Percentiles rank a stretch among this genome's conserved stretches.
Evolutionary conservation across 2,113 vertebrate genomes (phyloP).

Genomic region (Hemichromis elongatus): DNA sequence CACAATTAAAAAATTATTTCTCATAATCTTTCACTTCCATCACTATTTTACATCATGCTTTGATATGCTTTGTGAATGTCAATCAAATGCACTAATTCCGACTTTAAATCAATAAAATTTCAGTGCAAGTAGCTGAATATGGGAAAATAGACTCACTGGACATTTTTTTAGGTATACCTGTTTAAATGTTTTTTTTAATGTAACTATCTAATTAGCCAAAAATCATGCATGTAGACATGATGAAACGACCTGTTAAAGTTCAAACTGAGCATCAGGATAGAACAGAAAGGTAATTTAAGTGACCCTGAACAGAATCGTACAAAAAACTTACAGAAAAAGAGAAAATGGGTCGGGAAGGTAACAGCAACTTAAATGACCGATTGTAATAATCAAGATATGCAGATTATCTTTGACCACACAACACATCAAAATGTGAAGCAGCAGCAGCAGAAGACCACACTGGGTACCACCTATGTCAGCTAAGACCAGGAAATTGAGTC

Average conservation of each 20-base stretch:
- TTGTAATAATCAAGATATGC: background rate
- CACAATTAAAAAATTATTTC: background rate
- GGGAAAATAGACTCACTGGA: background rate
- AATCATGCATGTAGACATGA: background rate
- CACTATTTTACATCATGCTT: background rate
- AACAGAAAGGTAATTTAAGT: too few relatives aligned
- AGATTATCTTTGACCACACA: background rate
- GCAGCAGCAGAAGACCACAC: background rate
- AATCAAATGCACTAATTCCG: background rate
- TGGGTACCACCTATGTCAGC: background rate
- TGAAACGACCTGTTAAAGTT: background rate
- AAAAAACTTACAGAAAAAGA: background rate
- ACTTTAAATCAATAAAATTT: background rate
- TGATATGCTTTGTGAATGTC: background rate
- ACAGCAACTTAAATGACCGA: background rate
- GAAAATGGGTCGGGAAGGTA: background rate
- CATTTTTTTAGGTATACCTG: background rate
- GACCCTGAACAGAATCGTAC: background rate
- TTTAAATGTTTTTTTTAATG: background rate
- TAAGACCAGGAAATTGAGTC: background rate
- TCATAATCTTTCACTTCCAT: background rate
- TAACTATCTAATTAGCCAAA: background rate
- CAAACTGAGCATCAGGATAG: background rate
- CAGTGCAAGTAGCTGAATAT: background rate
- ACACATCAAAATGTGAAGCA: background rate